Base-by-base conservation (phyloP, 1,140 invertebrate species). In the Saccostrea echinata region DNA sequence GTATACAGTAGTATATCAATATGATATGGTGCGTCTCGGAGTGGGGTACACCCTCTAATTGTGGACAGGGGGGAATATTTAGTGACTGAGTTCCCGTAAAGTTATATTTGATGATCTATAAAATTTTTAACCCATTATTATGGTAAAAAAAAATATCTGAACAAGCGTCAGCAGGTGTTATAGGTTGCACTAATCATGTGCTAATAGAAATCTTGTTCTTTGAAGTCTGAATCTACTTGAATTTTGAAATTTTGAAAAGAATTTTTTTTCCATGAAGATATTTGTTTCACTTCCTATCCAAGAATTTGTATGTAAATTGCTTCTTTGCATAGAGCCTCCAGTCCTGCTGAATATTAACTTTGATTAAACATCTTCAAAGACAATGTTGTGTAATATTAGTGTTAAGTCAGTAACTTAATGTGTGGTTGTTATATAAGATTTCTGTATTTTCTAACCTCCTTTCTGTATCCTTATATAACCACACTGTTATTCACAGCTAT, bases 341-440 rank as follows among this genome's bases (percentile, higher is more conserved):
- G 68, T 12, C 13, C 13, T 16, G 68, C 12, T 16, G 27, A 76
- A 30, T 27, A 76, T 76, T 76, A 33, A 30, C 27, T 33, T 16
- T 13, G 68, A 76, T 27, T 33, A 33, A 76, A 76, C 68, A 76
- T 33, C 68, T 76, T 76, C 68, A 76, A 76, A 76, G 68, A 30
- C 30, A 13, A 33, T 21, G 68, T 76, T 76, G 68, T 76, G 68
- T 76, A 76, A 76, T 30, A 76, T 16, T 33, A 18, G 27, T 76
- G 68, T 76, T 76, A 30, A 30, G 27, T 76, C 30, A 30, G 68
- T 76, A 33, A 76, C 27, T 13, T 76, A 30, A 76, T 76, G 68
- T 76, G 68, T 76, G 11, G 27, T 76, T 76, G 13, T 76, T 33
- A 76, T 76, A 76, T 76, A 76, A 76, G 24, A 27, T 30, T 30